These are phyloP conservation scores for Budorcas taxicolor DNA, from an alignment of 2,113 vertebrate species.

Conservation along the genomic window DNA sequence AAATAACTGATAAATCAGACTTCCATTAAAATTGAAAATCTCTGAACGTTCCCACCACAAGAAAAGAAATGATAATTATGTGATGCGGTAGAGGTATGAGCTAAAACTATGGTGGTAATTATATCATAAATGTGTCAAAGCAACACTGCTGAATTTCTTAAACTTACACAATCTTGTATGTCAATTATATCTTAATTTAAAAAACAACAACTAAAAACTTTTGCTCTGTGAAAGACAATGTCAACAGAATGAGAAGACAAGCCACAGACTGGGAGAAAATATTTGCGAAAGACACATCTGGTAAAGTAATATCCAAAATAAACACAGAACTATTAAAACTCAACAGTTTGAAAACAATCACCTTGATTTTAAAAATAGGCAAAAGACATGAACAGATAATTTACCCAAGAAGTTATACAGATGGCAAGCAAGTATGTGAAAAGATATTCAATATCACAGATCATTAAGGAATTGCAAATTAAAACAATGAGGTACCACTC, in stretches of 20 bases:
- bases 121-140: not conserved
- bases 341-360: not conserved
- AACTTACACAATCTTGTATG: not conserved
- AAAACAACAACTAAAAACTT: not conserved
- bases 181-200: not conserved
- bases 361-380: not conserved
- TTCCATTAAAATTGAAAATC: conserved; percentile 11
- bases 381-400: not conserved
- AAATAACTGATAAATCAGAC: not conserved
- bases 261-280: not conserved
- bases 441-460: not conserved
- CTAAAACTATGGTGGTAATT: not conserved
- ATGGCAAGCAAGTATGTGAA: not conserved
- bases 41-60: not conserved
- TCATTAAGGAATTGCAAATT: not conserved
- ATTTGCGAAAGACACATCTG: not conserved
- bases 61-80: not conserved
- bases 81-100: not conserved
- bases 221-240: not conserved
- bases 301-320: not conserved
- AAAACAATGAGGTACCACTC: not conserved
- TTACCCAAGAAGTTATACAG: not conserved
- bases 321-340: not conserved
- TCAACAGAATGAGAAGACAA: not conserved
- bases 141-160: not conserved